Percentiles rank a stretch among this genome's conserved stretches.
These are phyloP conservation scores for Urocyon cinereoargenteus DNA, from an alignment of 2,797 vertebrate species.

Conservation along the genomic window DNA sequence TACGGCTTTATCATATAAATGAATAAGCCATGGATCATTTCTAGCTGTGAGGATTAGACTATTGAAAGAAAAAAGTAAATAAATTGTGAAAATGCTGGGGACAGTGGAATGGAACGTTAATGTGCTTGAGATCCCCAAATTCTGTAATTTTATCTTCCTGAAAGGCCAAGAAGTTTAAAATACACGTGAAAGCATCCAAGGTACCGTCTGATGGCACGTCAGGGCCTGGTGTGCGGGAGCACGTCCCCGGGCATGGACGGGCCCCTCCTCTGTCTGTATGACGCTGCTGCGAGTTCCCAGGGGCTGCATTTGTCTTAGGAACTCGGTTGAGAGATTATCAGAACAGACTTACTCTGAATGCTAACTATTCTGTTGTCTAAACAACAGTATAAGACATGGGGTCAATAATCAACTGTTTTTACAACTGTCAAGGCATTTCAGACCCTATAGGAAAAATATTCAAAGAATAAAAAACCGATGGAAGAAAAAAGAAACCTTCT, in stretches of 20 bases:
- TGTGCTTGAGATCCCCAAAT: conserved; percentile 16
- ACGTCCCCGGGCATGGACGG: neutral
- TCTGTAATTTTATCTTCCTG: neutral
- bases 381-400: neutral
- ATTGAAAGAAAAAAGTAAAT: conserved; percentile 29
- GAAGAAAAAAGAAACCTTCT: neutral
- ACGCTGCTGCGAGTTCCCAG: neutral
- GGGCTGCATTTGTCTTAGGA: neutral
- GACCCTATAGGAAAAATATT: neutral
- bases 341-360: conserved; percentile 20
- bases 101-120: neutral
- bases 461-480: neutral
- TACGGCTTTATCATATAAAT: neutral
- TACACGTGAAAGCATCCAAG: conserved; percentile 26
- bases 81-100: conserved; percentile 24
- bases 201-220: neutral
- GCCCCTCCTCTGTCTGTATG: neutral
- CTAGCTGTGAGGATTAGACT: neutral
- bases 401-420: neutral
- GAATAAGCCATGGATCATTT: neutral
- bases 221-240: neutral
- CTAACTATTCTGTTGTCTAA: conserved; percentile 1
- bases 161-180: conserved; percentile 39
- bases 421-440: neutral
- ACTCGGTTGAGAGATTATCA: neutral